Percentiles rank a stretch among this genome's conserved stretches.
Conservation (phyloP, 2,113 vertebrate genomes). For the Laterallus jamaicensis region DNA sequence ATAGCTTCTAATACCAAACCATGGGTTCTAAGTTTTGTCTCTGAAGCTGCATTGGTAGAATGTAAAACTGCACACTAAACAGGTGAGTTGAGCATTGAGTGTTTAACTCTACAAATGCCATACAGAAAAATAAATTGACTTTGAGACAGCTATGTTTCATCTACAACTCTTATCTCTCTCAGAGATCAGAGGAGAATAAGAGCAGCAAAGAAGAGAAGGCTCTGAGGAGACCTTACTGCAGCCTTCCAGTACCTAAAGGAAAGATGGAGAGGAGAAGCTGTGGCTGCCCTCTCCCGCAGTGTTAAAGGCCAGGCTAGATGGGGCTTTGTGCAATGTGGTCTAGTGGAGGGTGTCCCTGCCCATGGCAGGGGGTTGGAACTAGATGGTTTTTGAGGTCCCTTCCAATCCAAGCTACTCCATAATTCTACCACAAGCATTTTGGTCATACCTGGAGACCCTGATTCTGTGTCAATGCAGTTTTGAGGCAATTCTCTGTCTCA, state of each 20-base stretch:
- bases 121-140: neutral
- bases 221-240: too few species aligned
- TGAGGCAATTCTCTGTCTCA: constrained; percentile 73
- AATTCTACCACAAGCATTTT: neutral
- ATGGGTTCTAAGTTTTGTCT: neutral
- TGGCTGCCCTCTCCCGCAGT: too few species aligned
- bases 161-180: neutral
- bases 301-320: too few species aligned
- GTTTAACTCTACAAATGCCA: neutral
- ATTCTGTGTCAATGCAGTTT: constrained; percentile 45
- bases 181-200: neutral
- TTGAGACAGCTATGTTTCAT: neutral
- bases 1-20: neutral
- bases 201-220: neutral
- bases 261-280: too few species aligned
- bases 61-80: neutral
- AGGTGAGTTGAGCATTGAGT: neutral
- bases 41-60: neutral
- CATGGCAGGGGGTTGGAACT: too few species aligned
- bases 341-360: too few species aligned
- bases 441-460: constrained; percentile 69
- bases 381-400: too few species aligned
- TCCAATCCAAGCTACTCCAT: too few species aligned
- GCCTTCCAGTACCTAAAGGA: too few species aligned
- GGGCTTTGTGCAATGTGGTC: too few species aligned